phyloP scores from a whole-genome alignment of 2,888 invertebrate genomes.

The Apoda limacodes region DNA sequence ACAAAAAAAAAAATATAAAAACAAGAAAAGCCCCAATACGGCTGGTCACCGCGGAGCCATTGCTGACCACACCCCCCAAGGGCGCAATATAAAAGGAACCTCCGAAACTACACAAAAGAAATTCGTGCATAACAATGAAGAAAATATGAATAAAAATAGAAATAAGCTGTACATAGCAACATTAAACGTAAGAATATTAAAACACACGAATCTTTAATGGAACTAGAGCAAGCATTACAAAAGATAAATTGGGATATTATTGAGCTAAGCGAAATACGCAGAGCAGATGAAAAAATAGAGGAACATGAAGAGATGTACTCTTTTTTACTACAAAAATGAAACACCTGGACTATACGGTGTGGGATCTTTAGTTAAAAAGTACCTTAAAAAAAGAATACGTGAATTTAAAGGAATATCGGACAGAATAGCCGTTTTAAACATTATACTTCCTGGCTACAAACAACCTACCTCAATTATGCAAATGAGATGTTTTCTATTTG shows the following conservation, averaged over 20 bases:
- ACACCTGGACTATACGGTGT: conserved; percentile 10
- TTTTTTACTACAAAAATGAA: conserved; percentile 11
- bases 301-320: conserved; percentile 13
- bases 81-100: no score
- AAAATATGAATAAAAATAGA: no score
- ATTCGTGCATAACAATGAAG: no score
- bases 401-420: conserved; percentile 15
- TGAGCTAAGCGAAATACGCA: conserved; percentile 20
- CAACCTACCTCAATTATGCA: conserved; percentile 7
- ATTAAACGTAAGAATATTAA: conserved; percentile 14
- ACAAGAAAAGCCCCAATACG: no score
- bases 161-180: conserved; percentile 12
- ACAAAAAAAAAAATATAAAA: no score
- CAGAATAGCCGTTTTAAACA: conserved; percentile 13
- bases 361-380: conserved; percentile 14
- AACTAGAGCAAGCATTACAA: conserved; percentile 16
- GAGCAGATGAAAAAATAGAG: conserved; percentile 15
- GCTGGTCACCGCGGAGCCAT: no score
- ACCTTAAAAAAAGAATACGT: conserved; percentile 13
- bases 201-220: conserved; percentile 6
- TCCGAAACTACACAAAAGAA: no score
- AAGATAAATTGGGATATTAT: conserved; percentile 20
- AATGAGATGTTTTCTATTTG: no score
- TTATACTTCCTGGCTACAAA: conserved; percentile 6
- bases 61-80: no score